Conservation (phyloP, 2,113 vertebrate genomes). For the Bungarus multicinctus region DNA sequence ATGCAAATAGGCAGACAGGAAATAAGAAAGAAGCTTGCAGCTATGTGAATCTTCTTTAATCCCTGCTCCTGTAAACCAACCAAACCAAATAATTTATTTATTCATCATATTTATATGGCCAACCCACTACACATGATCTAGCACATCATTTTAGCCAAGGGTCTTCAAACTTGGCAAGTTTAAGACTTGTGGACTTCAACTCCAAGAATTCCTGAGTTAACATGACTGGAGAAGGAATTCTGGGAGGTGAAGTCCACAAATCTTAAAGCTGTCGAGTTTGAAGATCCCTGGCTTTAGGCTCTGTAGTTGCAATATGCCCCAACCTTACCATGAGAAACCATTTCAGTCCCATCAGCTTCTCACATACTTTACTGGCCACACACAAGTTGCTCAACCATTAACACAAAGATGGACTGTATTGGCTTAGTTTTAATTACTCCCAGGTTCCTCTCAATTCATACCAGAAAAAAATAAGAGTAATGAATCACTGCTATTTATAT, state of each 20-base stretch:
- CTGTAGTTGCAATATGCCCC: conserved; percentile 5
- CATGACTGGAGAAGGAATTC: no score
- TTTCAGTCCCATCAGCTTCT: background rate
- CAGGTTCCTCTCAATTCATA: conserved; percentile 8
- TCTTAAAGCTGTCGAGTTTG: no score
- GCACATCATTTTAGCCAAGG: no score
- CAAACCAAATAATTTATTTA: background rate
- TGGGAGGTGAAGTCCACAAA: no score
- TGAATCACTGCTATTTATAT: background rate
- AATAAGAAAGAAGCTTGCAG: background rate
- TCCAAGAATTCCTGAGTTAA: no score
- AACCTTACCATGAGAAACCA: conserved; percentile 18
- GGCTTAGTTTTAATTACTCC: conserved; percentile 18
- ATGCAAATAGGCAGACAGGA: background rate
- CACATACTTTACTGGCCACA: background rate
- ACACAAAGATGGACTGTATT: conserved; percentile 17
- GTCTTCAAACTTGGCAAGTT: no score
- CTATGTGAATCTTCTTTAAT: background rate
- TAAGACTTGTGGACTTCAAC: no score
- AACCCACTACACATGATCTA: background rate
- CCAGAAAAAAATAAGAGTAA: background rate
- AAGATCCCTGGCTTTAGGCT: no score
- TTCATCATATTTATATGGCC: background rate
- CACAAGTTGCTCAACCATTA: conserved; percentile 23
- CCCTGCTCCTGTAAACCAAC: background rate